Percentiles rank a stretch among this genome's conserved stretches.
Conservation (phyloP, 2,113 vertebrate genomes). For the Rhynchopsitta pachyrhyncha region DNA sequence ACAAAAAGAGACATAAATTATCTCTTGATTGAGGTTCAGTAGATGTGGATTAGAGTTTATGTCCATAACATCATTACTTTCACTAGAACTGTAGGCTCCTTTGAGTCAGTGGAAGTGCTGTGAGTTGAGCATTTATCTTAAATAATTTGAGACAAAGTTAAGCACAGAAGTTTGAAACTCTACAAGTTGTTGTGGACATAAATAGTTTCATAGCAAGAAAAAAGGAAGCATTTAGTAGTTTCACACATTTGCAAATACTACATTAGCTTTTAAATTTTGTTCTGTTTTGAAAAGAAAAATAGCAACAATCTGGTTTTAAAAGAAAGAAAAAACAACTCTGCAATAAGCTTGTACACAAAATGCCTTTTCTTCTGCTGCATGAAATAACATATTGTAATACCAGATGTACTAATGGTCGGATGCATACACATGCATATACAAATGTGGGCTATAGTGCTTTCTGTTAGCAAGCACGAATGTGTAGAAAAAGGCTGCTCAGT, state of each 20-base stretch:
- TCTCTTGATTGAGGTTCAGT: background rate
- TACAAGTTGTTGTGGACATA: background rate
- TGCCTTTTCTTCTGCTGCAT: background rate
- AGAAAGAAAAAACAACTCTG: background rate
- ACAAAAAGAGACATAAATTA: background rate
- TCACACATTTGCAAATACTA: background rate
- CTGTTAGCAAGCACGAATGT: background rate
- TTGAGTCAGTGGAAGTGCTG: background rate
- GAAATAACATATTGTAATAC: background rate
- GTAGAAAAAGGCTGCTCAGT: background rate
- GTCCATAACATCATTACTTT: background rate
- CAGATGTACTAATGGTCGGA: background rate
- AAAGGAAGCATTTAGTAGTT: background rate
- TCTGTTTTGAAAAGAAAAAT: background rate
- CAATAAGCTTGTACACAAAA: background rate
- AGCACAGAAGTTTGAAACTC: background rate
- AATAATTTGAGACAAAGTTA: background rate
- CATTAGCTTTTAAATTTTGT: background rate
- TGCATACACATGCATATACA: background rate
- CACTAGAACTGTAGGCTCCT: background rate
- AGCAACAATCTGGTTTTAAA: background rate
- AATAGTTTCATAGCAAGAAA: background rate
- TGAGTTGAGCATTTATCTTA: background rate
- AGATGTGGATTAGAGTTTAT: background rate
- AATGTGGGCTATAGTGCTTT: background rate